Evolutionary conservation across 2,888 invertebrate species (phyloP).

Genomic region (Amblyjoppa fuscipennis): DNA sequence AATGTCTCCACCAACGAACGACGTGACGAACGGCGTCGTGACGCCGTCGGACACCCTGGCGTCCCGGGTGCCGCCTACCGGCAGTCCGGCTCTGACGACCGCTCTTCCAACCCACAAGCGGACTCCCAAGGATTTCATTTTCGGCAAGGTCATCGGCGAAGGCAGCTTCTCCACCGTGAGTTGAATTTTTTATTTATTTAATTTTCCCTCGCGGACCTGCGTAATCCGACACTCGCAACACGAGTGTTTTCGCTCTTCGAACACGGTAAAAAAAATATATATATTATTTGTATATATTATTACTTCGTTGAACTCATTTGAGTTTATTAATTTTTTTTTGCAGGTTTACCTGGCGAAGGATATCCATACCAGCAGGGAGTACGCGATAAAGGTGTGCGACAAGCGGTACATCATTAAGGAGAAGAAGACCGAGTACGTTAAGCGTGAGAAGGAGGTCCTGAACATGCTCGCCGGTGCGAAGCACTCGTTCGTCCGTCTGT

Average conservation of each 20-base stretch:
- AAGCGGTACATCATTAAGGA: conserved; percentile 97
- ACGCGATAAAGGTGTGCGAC: conserved; percentile 99
- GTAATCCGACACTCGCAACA: not conserved
- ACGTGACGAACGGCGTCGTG: conserved; percentile 86
- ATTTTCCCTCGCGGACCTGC: not conserved
- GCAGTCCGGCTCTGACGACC: conserved; percentile 84
- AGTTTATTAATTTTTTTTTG: not conserved
- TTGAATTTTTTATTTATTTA: conserved; percentile 61
- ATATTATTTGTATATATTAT: no score
- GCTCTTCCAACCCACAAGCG: conserved; percentile 87
- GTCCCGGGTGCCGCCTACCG: conserved; percentile 85
- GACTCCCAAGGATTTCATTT: conserved; percentile 95
- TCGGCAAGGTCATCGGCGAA: conserved; percentile 98
- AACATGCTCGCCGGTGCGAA: conserved; percentile 92
- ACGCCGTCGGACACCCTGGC: conserved; percentile 87
- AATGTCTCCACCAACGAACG: conserved; percentile 86
- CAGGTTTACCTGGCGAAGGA: conserved; percentile 96
- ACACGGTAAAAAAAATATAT: no score
- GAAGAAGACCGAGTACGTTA: conserved; percentile 96
- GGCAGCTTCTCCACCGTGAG: conserved; percentile 97
- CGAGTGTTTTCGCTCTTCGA: not conserved
- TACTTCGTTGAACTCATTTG: not conserved
- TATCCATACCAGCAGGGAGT: conserved; percentile 94
- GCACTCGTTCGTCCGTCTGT: conserved; percentile 96
- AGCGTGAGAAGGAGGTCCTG: conserved; percentile 97